These are phyloP conservation scores for Blera fallax DNA, from an alignment of 2,888 invertebrate genomes.

Conservation along the genomic window DNA sequence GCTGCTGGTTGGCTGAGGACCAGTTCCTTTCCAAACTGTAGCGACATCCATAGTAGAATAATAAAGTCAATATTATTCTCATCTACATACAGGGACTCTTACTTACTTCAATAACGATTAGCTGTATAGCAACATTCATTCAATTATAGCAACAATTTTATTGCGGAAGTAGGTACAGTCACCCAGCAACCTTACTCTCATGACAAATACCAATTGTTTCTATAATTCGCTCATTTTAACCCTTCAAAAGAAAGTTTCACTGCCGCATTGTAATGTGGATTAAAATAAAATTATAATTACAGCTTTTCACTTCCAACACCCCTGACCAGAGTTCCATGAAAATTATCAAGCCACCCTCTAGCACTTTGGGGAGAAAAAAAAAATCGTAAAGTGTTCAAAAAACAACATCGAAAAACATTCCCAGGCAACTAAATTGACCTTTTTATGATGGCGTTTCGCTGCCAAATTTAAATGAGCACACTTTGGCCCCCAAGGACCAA, in stretches of 20 bases:
- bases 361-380: slow-evolving; percentile 27
- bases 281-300: slow-evolving; percentile 18
- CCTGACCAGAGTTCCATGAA: background rate
- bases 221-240: background rate
- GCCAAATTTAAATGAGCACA: slow-evolving; percentile 53
- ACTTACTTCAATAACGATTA: background rate
- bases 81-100: background rate
- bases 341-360: background rate
- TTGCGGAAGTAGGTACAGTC: background rate
- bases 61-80: background rate
- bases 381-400: slow-evolving; percentile 33
- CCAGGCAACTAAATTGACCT: slow-evolving; percentile 61
- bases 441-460: slow-evolving; percentile 48
- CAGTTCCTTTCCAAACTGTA: background rate
- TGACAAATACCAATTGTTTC: background rate
- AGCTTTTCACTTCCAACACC: background rate
- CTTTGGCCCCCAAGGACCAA: slow-evolving; percentile 42
- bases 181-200: background rate
- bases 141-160: background rate
- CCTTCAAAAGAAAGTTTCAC: background rate
- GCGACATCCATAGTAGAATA: background rate
- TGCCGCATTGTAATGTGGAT: background rate
- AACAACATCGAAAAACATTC: slow-evolving; percentile 43
- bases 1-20: background rate
- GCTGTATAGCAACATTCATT: background rate